Evolutionary conservation across 2,888 invertebrate species (phyloP).

Genomic region (Argyresthia albistria): DNA sequence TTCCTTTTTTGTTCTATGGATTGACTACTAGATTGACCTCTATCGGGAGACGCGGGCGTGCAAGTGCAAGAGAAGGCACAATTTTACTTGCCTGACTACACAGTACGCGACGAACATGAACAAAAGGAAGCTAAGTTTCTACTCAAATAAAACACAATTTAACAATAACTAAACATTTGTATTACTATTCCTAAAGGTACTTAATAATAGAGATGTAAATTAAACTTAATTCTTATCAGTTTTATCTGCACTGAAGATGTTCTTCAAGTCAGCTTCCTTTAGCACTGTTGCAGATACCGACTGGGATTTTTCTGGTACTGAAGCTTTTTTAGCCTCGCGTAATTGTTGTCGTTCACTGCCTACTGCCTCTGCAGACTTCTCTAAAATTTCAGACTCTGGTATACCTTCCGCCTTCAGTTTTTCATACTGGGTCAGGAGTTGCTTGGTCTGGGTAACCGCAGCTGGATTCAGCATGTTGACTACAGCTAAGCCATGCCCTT

Average conservation of each 20-base stretch:
- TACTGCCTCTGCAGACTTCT: constrained; percentile 35
- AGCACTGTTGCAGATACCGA: constrained; percentile 41
- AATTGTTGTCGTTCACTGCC: constrained; percentile 33
- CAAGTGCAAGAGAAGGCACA: too few species aligned
- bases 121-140: too few species aligned
- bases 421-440: constrained; percentile 74
- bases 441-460: constrained; percentile 70
- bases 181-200: too few species aligned
- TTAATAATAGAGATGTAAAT: too few species aligned
- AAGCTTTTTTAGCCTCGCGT: constrained; percentile 19
- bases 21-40: too few species aligned
- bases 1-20: too few species aligned
- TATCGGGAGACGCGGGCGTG: too few species aligned
- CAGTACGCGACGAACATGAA: too few species aligned
- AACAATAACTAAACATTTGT: too few species aligned
- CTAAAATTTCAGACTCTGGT: constrained; percentile 61
- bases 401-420: constrained; percentile 68
- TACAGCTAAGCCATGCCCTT: constrained; percentile 66
- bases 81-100: too few species aligned
- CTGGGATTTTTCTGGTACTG: constrained; percentile 21
- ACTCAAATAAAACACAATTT: too few species aligned
- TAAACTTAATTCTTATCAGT: too few species aligned
- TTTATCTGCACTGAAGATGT: constrained; percentile 39
- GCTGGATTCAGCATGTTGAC: constrained; percentile 67
- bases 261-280: constrained; percentile 34